Conservation (phyloP, 53 echinoderm and acorn worm genomes). For the Zoroaster sp. region DNA sequence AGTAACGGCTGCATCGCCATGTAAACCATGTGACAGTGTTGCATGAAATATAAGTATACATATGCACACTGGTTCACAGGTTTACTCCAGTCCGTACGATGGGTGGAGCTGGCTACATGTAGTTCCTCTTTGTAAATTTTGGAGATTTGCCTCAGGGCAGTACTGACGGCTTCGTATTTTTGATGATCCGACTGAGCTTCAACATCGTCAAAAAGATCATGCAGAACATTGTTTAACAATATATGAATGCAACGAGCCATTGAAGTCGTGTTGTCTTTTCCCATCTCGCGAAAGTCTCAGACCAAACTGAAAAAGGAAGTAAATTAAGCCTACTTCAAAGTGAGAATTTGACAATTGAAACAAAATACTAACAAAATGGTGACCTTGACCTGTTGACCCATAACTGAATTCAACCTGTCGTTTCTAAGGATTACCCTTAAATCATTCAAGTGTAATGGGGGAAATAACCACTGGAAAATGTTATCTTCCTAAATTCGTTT, state of each 20-base stretch:
- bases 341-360: too few species aligned
- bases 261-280: too few species aligned
- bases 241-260: not conserved
- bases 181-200: not conserved
- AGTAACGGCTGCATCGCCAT: not conserved
- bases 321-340: too few species aligned
- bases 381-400: too few species aligned
- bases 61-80: slow-evolving; percentile 11
- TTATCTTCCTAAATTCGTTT: too few species aligned
- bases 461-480: too few species aligned
- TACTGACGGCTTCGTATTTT: not conserved
- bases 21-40: slow-evolving; percentile 16
- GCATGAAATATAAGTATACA: not conserved
- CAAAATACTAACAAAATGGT: too few species aligned
- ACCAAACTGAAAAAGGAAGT: too few species aligned
- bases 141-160: not conserved
- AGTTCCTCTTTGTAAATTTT: not conserved
- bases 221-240: not conserved
- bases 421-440: too few species aligned
- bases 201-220: not conserved
- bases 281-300: too few species aligned
- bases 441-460: too few species aligned
- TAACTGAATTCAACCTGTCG: too few species aligned
- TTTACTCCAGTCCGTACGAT: slow-evolving; percentile 4
- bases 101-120: not conserved